Evolutionary conservation across 2,113 vertebrate species (phyloP).

Genomic region (Rana temporaria): DNA sequence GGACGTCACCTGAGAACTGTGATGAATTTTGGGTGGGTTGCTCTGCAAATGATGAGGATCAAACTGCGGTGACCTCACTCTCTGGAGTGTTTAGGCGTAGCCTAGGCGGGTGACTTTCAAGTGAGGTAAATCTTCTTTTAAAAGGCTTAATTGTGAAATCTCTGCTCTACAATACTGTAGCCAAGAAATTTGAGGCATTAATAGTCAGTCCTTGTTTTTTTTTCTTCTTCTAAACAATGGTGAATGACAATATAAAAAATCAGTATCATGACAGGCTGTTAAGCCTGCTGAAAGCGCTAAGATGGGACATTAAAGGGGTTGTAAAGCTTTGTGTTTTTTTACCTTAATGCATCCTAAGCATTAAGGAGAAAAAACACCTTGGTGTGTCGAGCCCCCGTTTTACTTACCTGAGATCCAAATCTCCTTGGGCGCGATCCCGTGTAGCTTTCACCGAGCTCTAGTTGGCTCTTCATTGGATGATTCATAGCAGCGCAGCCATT

Average conservation of each 20-base stretch:
- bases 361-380: no score
- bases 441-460: no score
- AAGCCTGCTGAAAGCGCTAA: not conserved
- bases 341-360: no score
- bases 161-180: conserved; percentile 7
- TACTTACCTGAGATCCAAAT: no score
- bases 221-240: not conserved
- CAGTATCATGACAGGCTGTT: not conserved
- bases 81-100: conserved; percentile 48
- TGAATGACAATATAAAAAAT: not conserved
- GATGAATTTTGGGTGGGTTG: conserved; percentile 52
- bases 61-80: conserved; percentile 48
- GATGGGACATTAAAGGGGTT: no score
- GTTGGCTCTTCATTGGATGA: no score
- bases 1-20: conserved; percentile 55
- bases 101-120: conserved; percentile 46
- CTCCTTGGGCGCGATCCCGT: no score
- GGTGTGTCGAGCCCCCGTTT: no score
- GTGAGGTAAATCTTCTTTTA: conserved; percentile 48
- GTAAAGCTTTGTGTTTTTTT: no score
- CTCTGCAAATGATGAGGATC: conserved; percentile 49
- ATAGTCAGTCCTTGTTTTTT: not conserved
- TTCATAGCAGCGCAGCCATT: no score
- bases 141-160: conserved; percentile 36
- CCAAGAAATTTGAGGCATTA: not conserved